Conservation (phyloP, 2,797 vertebrate species). For the Cynopterus sphinx region DNA sequence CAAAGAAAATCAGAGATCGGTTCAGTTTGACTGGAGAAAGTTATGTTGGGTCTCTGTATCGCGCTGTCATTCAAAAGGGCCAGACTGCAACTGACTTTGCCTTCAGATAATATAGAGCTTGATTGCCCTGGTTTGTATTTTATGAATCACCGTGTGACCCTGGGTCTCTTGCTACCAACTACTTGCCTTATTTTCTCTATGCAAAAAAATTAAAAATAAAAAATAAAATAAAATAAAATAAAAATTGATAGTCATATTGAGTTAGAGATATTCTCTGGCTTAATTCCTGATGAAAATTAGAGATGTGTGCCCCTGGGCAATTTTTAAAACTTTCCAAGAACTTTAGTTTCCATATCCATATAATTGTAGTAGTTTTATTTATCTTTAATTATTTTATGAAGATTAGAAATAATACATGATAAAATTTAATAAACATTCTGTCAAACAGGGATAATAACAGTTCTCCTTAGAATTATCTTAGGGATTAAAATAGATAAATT, state of each 20-base stretch:
- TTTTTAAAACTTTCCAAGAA: background rate
- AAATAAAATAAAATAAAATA: background rate
- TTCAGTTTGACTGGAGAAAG: background rate
- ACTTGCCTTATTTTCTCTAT: background rate
- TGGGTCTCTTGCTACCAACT: background rate
- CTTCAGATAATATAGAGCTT: background rate
- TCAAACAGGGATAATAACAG: background rate
- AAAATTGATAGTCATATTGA: background rate
- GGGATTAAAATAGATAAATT: slow-evolving; percentile 30
- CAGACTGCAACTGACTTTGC: background rate
- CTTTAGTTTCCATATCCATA: background rate
- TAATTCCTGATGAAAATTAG: background rate
- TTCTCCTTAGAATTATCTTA: background rate
- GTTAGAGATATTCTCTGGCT: background rate
- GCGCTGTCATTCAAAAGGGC: background rate
- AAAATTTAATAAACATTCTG: slow-evolving; percentile 32
- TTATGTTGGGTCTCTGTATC: background rate
- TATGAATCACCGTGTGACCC: background rate
- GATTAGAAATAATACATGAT: background rate
- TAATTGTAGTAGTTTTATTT: background rate
- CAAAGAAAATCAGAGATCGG: background rate
- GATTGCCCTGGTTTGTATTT: background rate
- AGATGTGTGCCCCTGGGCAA: background rate
- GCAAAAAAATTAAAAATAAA: background rate
- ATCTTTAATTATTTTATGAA: background rate